phyloP scores from a whole-genome alignment of 2,797 vertebrate species.

The Falco concolor region DNA sequence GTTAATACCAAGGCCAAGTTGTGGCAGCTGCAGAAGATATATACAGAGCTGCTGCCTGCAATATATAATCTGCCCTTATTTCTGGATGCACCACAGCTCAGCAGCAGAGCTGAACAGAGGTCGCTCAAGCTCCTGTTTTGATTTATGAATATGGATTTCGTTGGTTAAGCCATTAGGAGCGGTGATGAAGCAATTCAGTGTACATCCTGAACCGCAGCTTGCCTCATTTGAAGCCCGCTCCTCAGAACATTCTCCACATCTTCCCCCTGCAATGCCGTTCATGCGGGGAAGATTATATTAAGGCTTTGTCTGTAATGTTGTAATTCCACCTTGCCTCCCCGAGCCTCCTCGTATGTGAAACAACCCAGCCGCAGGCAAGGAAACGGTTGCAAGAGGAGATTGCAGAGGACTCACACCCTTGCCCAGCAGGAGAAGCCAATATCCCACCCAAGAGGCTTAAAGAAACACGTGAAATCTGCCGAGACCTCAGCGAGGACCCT shows the following conservation, averaged over 20 bases:
- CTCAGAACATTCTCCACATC: not conserved
- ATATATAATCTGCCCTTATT: not conserved
- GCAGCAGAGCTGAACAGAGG: not conserved
- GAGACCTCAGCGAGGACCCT: accelerated
- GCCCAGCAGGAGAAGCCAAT: not conserved
- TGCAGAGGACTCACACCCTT: not conserved
- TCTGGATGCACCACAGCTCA: not conserved
- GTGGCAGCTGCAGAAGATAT: conserved; percentile 2
- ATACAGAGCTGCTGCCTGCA: not conserved
- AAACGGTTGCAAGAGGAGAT: not conserved
- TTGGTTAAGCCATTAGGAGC: conserved; percentile 38
- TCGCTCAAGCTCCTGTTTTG: not conserved
- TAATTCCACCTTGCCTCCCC: not conserved
- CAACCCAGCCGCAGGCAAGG: not conserved
- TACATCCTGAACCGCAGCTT: not conserved
- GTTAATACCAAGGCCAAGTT: not conserved
- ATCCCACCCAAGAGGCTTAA: not conserved
- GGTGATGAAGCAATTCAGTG: not conserved
- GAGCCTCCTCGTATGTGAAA: not conserved
- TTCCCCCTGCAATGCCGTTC: not conserved
- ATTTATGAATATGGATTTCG: conserved; percentile 40
- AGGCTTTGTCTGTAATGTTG: not conserved
- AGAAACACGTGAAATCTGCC: not conserved
- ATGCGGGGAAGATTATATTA: not conserved
- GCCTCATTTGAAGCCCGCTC: not conserved